Evolutionary conservation across 2,888 invertebrate genomes (phyloP), one percentile per base, ranked within the genome.

Genomic region (Campaea margaritaria): DNA sequence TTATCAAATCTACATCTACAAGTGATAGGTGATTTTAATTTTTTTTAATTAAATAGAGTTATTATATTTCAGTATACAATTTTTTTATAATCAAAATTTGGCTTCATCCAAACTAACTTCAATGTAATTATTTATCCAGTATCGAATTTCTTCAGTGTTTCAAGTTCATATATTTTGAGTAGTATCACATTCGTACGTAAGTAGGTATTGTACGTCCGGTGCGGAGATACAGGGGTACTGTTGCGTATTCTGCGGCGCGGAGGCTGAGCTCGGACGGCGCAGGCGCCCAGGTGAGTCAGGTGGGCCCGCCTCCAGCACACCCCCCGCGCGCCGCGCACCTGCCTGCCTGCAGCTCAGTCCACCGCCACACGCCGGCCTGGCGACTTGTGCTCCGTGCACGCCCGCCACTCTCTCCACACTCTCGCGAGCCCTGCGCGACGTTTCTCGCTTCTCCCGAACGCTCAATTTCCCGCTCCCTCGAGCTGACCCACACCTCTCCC

Each of bases 231-330:
- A 66, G 62, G 64, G 67, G 67, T 70, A 61, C 68, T 64, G 67
- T 41, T 50, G 12, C 49, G 65, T 78, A 78, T 67, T 70, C 71
- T 72, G 68, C 70, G 66, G 74, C 74, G 66, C 79, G 85, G 86
- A 84, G 86, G 86, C 85, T 83, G 86, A 83, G 85, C 83, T 62
- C 42, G 44, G 14, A 28, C 79, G 83, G 84, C 92, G 92, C 92
- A 88, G 82, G 92, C 92, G 92, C 92, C 87, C 91, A 91, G 92
- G 92, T 92, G 91, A 79, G 82, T 80, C 90, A 91, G 91, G 91
- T 91, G 86, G 88, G 86, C 86, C 91, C 90, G 90, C 91, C 91
- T 88, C 91, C 89, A 83, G 82, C 76, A 79, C 81, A 79, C 83
- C 74, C 86, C 86, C 82, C 86, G 81, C 82, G 71, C 84, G 82